Evolutionary conservation across 1,140 invertebrate genomes (phyloP).

Genomic region (Belonocnema kinseyi): DNA sequence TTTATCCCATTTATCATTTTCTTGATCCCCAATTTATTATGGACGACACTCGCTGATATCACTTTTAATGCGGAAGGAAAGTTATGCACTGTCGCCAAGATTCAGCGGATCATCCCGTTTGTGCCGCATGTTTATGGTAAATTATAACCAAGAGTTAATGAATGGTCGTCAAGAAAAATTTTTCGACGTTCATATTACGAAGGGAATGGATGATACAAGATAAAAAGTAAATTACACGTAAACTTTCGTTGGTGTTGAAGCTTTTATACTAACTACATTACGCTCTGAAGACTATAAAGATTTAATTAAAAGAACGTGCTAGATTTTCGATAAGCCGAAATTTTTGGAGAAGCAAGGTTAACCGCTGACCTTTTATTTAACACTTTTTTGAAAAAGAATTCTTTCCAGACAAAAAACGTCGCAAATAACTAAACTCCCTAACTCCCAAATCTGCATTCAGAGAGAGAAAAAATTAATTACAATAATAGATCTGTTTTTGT

Average conservation of each 20-base stretch:
- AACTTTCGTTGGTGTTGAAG: not conserved
- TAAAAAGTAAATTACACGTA: not conserved
- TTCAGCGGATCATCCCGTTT: no score
- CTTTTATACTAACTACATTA: constrained; percentile 4
- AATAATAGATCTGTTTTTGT: no score
- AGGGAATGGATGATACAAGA: not conserved
- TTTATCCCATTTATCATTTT: constrained; percentile 9
- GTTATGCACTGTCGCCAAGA: not conserved
- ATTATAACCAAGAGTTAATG: not conserved
- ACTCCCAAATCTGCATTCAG: no score
- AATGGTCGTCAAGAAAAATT: not conserved
- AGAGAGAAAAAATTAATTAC: no score
- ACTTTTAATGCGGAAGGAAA: constrained; percentile 14
- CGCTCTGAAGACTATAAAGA: no score
- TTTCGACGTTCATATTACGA: not conserved
- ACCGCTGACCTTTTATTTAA: no score
- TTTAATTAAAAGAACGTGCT: no score
- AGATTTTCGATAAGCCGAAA: no score
- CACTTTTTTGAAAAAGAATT: no score
- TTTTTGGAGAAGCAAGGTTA: no score
- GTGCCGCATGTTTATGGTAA: not conserved
- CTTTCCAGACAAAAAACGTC: no score
- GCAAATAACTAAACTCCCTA: no score
- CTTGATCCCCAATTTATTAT: constrained; percentile 16
- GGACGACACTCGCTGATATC: constrained; percentile 10